phyloP scores from a whole-genome alignment of 1,140 invertebrate species.

The Schlechtendalia chinensis region DNA sequence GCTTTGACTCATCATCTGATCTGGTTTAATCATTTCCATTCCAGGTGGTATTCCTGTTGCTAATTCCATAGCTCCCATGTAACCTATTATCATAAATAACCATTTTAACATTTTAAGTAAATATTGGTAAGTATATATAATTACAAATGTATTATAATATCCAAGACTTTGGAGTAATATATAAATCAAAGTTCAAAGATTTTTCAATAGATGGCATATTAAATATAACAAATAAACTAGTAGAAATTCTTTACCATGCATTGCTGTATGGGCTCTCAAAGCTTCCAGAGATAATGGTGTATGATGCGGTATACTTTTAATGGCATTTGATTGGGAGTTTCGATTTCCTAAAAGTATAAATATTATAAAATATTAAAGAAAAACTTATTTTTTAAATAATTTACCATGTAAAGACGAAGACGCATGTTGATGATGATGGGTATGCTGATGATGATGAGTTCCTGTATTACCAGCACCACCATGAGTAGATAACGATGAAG shows the following conservation, averaged over 20 bases:
- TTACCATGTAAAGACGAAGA: constrained; percentile 50
- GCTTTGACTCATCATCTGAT: constrained; percentile 55
- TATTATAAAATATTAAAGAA: not conserved
- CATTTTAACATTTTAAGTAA: too few species aligned
- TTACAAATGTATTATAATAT: too few species aligned
- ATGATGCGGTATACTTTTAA: constrained; percentile 63
- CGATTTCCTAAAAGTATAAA: constrained; percentile 30
- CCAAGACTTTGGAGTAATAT: too few species aligned
- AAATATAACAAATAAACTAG: too few species aligned
- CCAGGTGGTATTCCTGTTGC: constrained; percentile 50
- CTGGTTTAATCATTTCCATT: constrained; percentile 50
- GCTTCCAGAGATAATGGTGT: constrained; percentile 60
- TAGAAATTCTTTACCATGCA: constrained; percentile 34
- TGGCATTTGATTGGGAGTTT: constrained; percentile 52
- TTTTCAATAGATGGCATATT: too few species aligned
- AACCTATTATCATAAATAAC: constrained; percentile 23
- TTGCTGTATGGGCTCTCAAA: constrained; percentile 60
- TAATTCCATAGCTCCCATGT: constrained; percentile 34
- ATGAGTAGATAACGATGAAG: constrained; percentile 56
- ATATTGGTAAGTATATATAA: too few species aligned
- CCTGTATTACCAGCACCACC: constrained; percentile 57
- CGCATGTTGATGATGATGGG: constrained; percentile 55
- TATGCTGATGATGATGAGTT: constrained; percentile 57
- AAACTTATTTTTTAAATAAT: not conserved
- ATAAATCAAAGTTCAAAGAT: too few species aligned